Evolutionary conservation across 2,113 vertebrate genomes (phyloP), one percentile per base, ranked within the genome.

Genomic region (Carassius gibelio): DNA sequence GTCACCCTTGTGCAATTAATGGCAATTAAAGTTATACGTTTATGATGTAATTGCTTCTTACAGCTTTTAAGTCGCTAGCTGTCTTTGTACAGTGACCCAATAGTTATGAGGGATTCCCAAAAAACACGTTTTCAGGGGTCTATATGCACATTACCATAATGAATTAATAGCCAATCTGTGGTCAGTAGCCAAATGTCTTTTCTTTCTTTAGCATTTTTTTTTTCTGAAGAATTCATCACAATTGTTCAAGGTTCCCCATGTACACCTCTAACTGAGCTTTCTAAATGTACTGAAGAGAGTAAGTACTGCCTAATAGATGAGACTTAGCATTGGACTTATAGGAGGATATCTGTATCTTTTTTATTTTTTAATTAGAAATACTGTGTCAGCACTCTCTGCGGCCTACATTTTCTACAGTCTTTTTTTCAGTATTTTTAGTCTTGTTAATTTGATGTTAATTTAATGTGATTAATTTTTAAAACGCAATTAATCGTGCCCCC

Each of bases 1-100:
- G 90, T 93, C 95, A 94, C 93, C 93, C 94, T 94, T 94, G 94
- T 93, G 94, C 95, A 96, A 96, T 96, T 96, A 96, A 96, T 96
- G 95, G 95, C 95, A 96, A 96, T 90, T 90, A 88, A 83, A 84
- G 69, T 77, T 87, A 77, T 85, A 88, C 83, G 75, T 88, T 88
- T 88, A 88, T 86, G 75, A 85, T 77, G 87, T 88, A 96, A 96
- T 96, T 96, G 96, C 95, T 92, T 96, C 90, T 94, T 81, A 95
- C 94, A 93, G 94, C 95, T 90, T 95, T 94, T 79, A 91, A 89
- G 93, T 94, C 92, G 90, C 91, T 95, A 94, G 93, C 93, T 95
- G 92, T 96, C 93, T 62, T 93, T 94, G 93, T 95, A 96, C 95
- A 95, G 94, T 93, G 95, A 94, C 95, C 95, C 93, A 94, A 93